Evolutionary conservation across 2,888 invertebrate genomes (phyloP), one percentile per base, ranked within the genome.

Genomic region (Caenorhabditis sulstoni): DNA sequence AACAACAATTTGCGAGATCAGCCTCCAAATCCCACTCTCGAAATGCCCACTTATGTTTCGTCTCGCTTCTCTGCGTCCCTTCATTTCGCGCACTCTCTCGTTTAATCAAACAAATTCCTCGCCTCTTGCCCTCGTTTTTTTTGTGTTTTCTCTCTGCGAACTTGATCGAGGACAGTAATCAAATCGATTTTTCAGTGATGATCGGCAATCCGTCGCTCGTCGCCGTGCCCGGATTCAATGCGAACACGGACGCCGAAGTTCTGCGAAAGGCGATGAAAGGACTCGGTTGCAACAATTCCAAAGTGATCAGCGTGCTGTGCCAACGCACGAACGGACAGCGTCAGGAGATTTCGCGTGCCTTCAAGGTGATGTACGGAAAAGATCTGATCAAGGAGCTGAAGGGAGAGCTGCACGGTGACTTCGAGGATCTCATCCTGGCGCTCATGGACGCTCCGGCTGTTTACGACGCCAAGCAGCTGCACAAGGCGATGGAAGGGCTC

Each of bases 251-350:
- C 50, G 88, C 89, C 0, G 87, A 90, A 58, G 64, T 74, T 11
- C 75, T 90, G 35, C 76, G 88, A 18, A 89, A 89, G 74, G 90
- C 90, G 1, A 90, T 90, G 89, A 90, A 90, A 67, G 89, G 89
- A 41, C 57, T 90, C 45, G 89, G 89, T 55, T 89, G 88, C 66
- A 85, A 90, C 81, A 88, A 87, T 49, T 61, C 83, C 29, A 88
- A 88, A 73, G 86, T 86, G 70, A 83, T 90, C 65, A 78, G 81
- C 55, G 86, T 97, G 12, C 92, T 97, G 55, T 93, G 94, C 9
- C 93, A 93, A 82, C 93, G 97, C 59, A 94, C 94, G 83, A 96
- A 96, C 89, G 93, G 93, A 37, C 96, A 98, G 91, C 93, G 97
- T 73, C 93, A 95, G 85, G 94, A 95, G 89, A 95, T 96, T 86